Percentiles rank a stretch among this genome's conserved stretches.
Conservation (phyloP, 2,888 invertebrate species). For the Leptopilina drosophilae region DNA sequence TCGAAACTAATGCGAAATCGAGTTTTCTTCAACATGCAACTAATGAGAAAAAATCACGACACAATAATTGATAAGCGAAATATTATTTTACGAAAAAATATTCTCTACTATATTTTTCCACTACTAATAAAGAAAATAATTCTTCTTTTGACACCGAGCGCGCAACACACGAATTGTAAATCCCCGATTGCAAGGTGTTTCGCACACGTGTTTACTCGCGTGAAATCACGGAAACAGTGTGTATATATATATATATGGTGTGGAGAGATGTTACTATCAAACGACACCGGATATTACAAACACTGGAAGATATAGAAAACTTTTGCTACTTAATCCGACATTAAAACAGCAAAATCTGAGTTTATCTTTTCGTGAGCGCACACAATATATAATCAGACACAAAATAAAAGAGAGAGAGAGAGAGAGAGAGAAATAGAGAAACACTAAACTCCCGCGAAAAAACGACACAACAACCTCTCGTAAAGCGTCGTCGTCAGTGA, state of each 20-base stretch:
- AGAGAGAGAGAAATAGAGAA: too few relatives aligned
- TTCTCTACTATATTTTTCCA: neutral
- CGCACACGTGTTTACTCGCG: constrained; percentile 39
- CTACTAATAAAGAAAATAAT: neutral
- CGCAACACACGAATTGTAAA: neutral
- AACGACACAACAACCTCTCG: constrained; percentile 14
- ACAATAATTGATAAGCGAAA: too few relatives aligned
- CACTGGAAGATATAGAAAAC: constrained; percentile 30
- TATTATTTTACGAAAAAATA: too few relatives aligned
- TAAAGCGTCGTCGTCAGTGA: neutral
- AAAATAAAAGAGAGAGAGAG: too few relatives aligned
- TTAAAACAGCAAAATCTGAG: constrained; percentile 31
- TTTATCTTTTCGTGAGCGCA: constrained; percentile 9
- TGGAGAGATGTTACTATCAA: constrained; percentile 2
- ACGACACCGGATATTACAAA: constrained; percentile 18
- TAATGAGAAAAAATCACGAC: too few relatives aligned
- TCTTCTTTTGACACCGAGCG: neutral
- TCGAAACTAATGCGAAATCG: too few relatives aligned
- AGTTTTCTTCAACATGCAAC: too few relatives aligned
- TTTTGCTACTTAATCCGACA: constrained; percentile 30
- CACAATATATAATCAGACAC: too few relatives aligned
- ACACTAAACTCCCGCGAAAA: constrained; percentile 28
- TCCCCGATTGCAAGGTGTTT: constrained; percentile 24
- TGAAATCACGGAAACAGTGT: constrained; percentile 23
- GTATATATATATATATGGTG: neutral